phyloP scores from a whole-genome alignment of 2,797 vertebrate genomes.

The Pseudochirops cupreus region DNA sequence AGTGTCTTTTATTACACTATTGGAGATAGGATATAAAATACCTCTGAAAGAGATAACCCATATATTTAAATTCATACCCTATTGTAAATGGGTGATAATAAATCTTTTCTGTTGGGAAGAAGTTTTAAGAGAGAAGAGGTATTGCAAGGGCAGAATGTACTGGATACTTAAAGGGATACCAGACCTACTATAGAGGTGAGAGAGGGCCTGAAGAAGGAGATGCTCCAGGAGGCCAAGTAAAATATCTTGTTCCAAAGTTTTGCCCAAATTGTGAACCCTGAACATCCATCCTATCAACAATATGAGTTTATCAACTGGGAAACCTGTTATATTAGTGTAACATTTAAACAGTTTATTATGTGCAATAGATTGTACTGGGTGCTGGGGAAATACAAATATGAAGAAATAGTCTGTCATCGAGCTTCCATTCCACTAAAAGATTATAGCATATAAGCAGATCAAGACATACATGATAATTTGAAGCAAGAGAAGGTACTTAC shows the following conservation, averaged over 20 bases:
- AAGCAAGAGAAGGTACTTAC: neutral
- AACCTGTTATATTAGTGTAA: constrained; percentile 72
- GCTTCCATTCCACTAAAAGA: neutral
- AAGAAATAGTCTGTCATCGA: neutral
- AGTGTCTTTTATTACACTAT: constrained; percentile 2
- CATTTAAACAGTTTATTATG: neutral
- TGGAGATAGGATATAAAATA: constrained; percentile 48
- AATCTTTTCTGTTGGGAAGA: neutral
- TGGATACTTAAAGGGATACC: constrained; percentile 11
- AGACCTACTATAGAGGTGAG: neutral
- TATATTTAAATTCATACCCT: constrained; percentile 10
- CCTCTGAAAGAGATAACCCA: neutral
- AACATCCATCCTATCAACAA: neutral
- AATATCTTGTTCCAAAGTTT: constrained; percentile 22
- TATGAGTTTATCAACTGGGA: constrained; percentile 36
- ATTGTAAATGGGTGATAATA: neutral
- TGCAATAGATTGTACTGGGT: neutral
- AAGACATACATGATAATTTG: neutral
- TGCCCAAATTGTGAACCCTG: neutral
- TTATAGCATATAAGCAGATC: neutral
- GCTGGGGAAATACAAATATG: neutral
- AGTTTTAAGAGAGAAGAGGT: neutral
- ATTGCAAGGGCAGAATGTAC: neutral
- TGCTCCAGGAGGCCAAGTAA: neutral
- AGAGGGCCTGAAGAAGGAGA: neutral